Evolutionary conservation across 2,113 vertebrate species (phyloP).

Genomic region (Girardinichthys multiradiatus): DNA sequence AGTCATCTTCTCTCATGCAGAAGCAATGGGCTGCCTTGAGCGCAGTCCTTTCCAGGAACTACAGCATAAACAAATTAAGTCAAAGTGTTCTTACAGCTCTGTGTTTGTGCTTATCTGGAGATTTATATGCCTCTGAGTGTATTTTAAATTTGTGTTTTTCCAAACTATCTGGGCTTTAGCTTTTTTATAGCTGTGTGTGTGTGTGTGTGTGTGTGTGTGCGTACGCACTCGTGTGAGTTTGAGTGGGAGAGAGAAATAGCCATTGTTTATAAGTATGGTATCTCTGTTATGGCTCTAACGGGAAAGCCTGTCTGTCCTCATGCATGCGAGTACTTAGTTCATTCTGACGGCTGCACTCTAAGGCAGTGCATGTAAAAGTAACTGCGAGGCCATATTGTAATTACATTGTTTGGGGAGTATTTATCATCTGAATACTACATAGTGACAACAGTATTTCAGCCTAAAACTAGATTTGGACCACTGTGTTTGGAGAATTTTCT

Average conservation of each 20-base stretch:
- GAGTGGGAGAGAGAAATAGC: neutral
- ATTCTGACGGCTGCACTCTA: slow-evolving; percentile 41
- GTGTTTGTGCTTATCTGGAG: slow-evolving; percentile 30
- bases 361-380: slow-evolving; percentile 47
- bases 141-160: slow-evolving; percentile 24
- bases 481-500: slow-evolving; percentile 31
- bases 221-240: neutral
- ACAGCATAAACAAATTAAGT: slow-evolving; percentile 68
- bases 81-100: slow-evolving; percentile 59
- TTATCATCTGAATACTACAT: slow-evolving; percentile 61
- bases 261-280: slow-evolving; percentile 1
- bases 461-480: slow-evolving; percentile 27
- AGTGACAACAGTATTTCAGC: slow-evolving; percentile 62
- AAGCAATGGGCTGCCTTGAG: slow-evolving; percentile 57
- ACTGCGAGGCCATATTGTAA: slow-evolving; percentile 57
- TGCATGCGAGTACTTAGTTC: slow-evolving; percentile 28
- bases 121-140: slow-evolving; percentile 19
- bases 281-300: slow-evolving; percentile 29
- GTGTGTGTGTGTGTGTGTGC: too few relatives aligned
- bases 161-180: neutral
- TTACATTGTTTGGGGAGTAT: slow-evolving; percentile 49
- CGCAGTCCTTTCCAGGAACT: slow-evolving; percentile 63
- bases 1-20: slow-evolving; percentile 50
- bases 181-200: slow-evolving; percentile 11
- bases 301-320: slow-evolving; percentile 1